Percentiles rank a stretch among this genome's conserved stretches.
These are phyloP conservation scores for Zaprionus davidi DNA, from an alignment of 1,140 invertebrate species.

Conservation along the genomic window DNA sequence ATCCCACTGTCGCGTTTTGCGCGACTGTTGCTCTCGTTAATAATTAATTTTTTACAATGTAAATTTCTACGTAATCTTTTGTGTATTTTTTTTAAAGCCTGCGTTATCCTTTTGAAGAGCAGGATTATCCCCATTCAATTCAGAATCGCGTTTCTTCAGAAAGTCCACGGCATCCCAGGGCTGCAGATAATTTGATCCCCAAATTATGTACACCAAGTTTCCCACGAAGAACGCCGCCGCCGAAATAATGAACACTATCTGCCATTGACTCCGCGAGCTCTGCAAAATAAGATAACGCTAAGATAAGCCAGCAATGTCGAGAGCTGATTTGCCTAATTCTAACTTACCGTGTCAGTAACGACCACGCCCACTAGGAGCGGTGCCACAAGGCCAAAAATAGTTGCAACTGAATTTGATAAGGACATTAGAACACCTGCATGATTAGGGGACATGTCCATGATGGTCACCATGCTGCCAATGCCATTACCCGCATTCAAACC, in stretches of 20 bases:
- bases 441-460: constrained; percentile 90
- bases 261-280: constrained; percentile 87
- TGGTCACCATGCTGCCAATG: constrained; percentile 88
- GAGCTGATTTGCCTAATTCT: background rate
- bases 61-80: too few relatives aligned
- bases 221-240: constrained; percentile 88
- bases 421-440: constrained; percentile 89
- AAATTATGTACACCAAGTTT: constrained; percentile 88
- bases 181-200: constrained; percentile 86
- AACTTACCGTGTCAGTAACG: constrained; percentile 86
- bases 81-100: background rate
- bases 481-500: constrained; percentile 91
- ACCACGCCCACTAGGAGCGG: constrained; percentile 87
- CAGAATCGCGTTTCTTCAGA: background rate
- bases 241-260: constrained; percentile 89
- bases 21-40: too few relatives aligned
- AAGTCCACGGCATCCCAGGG: constrained; percentile 86
- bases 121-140: background rate
- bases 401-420: constrained; percentile 90
- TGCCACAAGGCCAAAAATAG: constrained; percentile 88
- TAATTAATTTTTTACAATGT: too few relatives aligned
- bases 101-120: background rate
- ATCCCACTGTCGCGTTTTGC: too few relatives aligned
- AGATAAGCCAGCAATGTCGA: background rate
- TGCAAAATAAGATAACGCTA: constrained; percentile 43